Base-by-base conservation (phyloP, 2,113 vertebrate genomes). In the Brachionichthys hirsutus region DNA sequence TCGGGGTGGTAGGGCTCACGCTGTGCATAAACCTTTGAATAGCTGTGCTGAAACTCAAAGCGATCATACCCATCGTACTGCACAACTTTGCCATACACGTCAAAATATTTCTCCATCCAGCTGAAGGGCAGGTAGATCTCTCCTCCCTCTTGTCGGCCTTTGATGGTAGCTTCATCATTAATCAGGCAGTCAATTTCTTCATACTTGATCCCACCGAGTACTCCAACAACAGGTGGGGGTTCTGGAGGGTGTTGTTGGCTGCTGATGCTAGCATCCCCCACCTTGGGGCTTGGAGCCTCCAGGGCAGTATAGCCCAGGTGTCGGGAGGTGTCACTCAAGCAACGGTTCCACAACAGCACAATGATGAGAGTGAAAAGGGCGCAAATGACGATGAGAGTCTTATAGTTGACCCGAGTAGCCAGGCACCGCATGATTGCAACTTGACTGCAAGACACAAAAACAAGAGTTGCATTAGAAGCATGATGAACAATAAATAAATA, bases 31-130 rank as follows among this genome's bases (percentile, higher is more conserved):
- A 98, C 97, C 87, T 94, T 97, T 67, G 97, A 99, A 44, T 99
- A 99, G 75, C 96, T 98, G 82, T 99, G 97, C 24, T 97, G 98
- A 84, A 99, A 99, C 85, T 99, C 97, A 51, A 99, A 99, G 0
- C 97, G 86, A 45, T 98, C 96, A 3, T 89, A 92, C 54, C 97
- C 96, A 1, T 98, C 96, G 1, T 96, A 92, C 80, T 94, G 95
- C 7, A 92, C 90, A 42, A 98, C 86, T 61, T 94, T 93, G 15
- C 97, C 97, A 11, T 98, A 99, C 19, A 99, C 97, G 6, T 98
- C 95, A 72, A 99, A 99, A 84, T 99, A 99, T 18, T 94, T 97
- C 73, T 98, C 94, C 72, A 98, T 82, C 97, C 97, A 99, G 54
- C 81, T 91, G 91, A 98, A 99, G 1, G 97, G 97, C 70, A 99